Percentiles rank a stretch among this genome's conserved stretches.
Conservation (phyloP, 2,888 invertebrate genomes). For the Scaptodrosophila latifasciaeformis region DNA sequence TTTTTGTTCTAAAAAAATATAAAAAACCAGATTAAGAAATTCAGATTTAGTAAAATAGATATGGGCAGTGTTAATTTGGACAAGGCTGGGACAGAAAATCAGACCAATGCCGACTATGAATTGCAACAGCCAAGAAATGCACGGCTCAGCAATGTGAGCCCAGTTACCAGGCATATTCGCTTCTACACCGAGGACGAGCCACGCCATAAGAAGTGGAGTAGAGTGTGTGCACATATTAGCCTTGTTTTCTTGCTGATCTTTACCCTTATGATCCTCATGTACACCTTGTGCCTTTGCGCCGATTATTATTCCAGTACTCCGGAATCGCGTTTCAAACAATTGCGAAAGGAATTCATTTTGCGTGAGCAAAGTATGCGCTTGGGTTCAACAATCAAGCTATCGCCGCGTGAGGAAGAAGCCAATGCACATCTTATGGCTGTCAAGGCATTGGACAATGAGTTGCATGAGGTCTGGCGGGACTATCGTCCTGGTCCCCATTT, state of each 20-base stretch:
- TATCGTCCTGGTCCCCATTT: conserved; percentile 32
- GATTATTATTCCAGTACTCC: conserved; percentile 21
- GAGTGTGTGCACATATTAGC: conserved; percentile 32
- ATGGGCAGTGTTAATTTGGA: too few species aligned
- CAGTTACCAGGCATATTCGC: too few species aligned
- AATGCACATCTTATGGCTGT: conserved; percentile 77
- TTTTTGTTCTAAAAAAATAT: too few species aligned
- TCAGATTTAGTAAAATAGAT: too few species aligned
- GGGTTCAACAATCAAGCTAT: conserved; percentile 69
- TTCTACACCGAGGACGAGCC: too few species aligned
- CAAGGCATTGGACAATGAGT: conserved; percentile 77
- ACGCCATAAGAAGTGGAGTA: not conserved
- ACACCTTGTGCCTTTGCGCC: conserved; percentile 14
- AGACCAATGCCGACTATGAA: not conserved
- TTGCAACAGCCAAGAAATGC: not conserved
- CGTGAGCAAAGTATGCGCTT: conserved; percentile 29
- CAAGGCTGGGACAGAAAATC: too few species aligned
- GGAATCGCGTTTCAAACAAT: conserved; percentile 16
- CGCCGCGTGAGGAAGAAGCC: conserved; percentile 58
- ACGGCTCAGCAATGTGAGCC: too few species aligned
- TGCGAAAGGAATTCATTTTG: conserved; percentile 1
- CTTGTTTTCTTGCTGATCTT: conserved; percentile 30
- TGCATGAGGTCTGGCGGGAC: conserved; percentile 53
- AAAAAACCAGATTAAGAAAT: too few species aligned
- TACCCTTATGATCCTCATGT: conserved; percentile 23